Evolutionary conservation across 2,888 invertebrate species (phyloP).

Genomic region (Callyntrura sp.): DNA sequence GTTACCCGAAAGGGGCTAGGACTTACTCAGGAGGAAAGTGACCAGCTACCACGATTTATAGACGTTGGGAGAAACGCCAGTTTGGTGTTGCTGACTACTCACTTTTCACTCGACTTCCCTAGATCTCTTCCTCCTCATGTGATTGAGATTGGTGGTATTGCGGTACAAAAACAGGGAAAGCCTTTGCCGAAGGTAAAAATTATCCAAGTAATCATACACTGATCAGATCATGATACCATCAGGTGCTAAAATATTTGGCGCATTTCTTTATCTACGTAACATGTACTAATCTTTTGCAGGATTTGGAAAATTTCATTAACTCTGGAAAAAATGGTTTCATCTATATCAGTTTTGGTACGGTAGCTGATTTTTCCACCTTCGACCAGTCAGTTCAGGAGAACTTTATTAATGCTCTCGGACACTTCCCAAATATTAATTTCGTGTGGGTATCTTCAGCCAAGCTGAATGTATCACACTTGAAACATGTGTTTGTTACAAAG

Average conservation of each 20-base stretch:
- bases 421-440: constrained; percentile 47
- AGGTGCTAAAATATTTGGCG: background rate
- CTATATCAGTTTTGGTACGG: constrained; percentile 69
- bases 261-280: no score
- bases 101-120: constrained; percentile 79
- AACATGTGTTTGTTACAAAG: constrained; percentile 45
- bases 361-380: constrained; percentile 62
- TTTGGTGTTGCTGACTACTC: constrained; percentile 78
- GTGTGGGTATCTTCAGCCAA: constrained; percentile 37
- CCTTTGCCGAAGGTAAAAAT: constrained; percentile 50
- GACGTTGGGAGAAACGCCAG: constrained; percentile 77
- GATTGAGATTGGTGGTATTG: constrained; percentile 64
- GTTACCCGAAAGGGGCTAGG: constrained; percentile 64
- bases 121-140: constrained; percentile 78
- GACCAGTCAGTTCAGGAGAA: constrained; percentile 44
- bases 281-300: background rate
- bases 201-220: no score
- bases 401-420: constrained; percentile 45
- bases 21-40: constrained; percentile 29
- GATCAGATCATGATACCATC: background rate
- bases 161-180: background rate
- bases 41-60: constrained; percentile 68
- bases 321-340: constrained; percentile 59
- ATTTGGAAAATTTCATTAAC: constrained; percentile 58
- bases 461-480: constrained; percentile 47